Conservation (phyloP, 2,113 vertebrate genomes). For the Oryzias curvinotus region DNA sequence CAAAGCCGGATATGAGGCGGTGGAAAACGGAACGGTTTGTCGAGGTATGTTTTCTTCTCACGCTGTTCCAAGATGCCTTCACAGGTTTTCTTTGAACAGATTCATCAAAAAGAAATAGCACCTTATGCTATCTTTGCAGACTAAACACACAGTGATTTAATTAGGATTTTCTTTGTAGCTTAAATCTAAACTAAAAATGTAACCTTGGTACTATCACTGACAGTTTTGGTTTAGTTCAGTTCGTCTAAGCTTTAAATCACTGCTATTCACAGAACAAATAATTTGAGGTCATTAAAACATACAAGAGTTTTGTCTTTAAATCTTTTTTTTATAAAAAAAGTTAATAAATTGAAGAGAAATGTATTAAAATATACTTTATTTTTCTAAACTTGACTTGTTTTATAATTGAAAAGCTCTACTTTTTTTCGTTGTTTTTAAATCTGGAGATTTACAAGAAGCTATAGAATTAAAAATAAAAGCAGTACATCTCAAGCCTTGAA, state of each 20-base stretch:
- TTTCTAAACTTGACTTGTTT: no score
- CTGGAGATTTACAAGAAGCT: neutral
- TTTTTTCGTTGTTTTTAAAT: no score
- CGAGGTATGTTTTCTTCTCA: slow-evolving; percentile 80
- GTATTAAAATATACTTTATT: no score
- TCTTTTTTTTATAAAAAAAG: neutral
- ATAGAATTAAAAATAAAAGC: neutral
- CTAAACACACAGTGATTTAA: no score
- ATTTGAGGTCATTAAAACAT: neutral
- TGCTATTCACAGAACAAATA: neutral
- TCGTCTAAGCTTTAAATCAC: neutral
- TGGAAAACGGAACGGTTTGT: slow-evolving; percentile 92
- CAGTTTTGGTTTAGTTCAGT: no score
- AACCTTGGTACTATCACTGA: no score
- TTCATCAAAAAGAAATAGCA: slow-evolving; percentile 16
- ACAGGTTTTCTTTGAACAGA: slow-evolving; percentile 26
- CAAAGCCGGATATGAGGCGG: slow-evolving; percentile 89
- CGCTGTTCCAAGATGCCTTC: slow-evolving; percentile 1
- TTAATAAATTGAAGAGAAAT: neutral
- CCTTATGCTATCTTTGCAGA: no score
- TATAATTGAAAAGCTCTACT: no score
- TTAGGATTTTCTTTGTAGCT: no score
- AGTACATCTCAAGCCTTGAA: no score
- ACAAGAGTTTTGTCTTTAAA: neutral
- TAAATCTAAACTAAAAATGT: no score